phyloP scores from a whole-genome alignment of 1,140 invertebrate species.

The Aphaenogaster ashmeadi region DNA sequence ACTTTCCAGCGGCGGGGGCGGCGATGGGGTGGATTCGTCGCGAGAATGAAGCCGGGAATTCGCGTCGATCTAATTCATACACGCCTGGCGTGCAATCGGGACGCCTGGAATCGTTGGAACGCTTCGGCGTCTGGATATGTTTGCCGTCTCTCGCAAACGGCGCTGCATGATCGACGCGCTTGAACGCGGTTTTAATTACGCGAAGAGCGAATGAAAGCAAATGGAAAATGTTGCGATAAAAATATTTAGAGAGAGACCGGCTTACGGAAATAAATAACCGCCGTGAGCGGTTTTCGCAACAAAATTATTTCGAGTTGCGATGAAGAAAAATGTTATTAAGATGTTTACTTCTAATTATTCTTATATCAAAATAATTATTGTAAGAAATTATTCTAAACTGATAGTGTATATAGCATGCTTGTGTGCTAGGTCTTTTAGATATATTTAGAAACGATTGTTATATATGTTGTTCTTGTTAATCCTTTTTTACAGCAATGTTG shows the following conservation, averaged over 20 bases:
- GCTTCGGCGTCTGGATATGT: slow-evolving; percentile 53
- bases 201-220: slow-evolving; percentile 44
- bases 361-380: neutral
- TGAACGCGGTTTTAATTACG: slow-evolving; percentile 59
- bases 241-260: neutral
- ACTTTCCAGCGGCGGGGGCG: slow-evolving; percentile 15
- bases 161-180: slow-evolving; percentile 37
- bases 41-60: slow-evolving; percentile 60
- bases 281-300: neutral
- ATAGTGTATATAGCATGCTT: neutral
- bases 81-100: slow-evolving; percentile 57
- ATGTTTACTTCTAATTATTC: slow-evolving; percentile 22
- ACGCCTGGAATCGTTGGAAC: slow-evolving; percentile 65
- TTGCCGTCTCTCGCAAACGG: slow-evolving; percentile 51
- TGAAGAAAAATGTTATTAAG: neutral
- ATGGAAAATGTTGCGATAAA: slow-evolving; percentile 52
- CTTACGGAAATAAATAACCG: slow-evolving; percentile 5
- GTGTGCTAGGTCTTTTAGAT: neutral
- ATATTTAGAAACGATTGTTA: neutral
- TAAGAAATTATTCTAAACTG: neutral
- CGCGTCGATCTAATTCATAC: slow-evolving; percentile 65
- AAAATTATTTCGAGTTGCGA: neutral
- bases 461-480: neutral
- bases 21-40: slow-evolving; percentile 28
- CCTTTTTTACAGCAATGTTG: neutral